Conservation (phyloP, 1,140 invertebrate species). For the Nephila pilipes region DNA sequence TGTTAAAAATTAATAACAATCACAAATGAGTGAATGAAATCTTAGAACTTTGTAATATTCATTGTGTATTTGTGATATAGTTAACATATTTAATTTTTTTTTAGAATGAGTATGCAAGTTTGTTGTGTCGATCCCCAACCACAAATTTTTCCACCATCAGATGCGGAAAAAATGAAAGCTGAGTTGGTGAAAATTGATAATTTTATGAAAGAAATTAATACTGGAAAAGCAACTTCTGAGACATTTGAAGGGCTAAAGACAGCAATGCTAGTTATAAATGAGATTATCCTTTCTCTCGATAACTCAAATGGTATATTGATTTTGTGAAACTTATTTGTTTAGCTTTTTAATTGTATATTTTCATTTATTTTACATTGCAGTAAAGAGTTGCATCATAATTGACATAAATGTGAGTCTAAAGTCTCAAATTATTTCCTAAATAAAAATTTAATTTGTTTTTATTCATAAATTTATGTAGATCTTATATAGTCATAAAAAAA, state of each 20-base stretch:
- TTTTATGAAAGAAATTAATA: slow-evolving; percentile 44
- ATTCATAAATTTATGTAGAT: too few species aligned
- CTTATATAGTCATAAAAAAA: too few species aligned
- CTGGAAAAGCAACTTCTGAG: not conserved
- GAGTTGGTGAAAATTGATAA: slow-evolving; percentile 46
- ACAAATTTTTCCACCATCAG: slow-evolving; percentile 47
- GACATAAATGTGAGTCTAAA: too few species aligned
- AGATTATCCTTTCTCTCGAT: slow-evolving; percentile 58
- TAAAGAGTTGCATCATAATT: not conserved
- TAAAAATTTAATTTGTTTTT: too few species aligned
- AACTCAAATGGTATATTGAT: slow-evolving; percentile 59
- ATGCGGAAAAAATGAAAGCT: slow-evolving; percentile 58
- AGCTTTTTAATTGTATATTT: not conserved
- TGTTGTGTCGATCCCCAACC: slow-evolving; percentile 56
- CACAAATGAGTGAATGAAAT: too few species aligned
- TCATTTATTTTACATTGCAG: not conserved
- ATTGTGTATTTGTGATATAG: not conserved
- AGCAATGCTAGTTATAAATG: slow-evolving; percentile 37
- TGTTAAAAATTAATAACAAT: too few species aligned
- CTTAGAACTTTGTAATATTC: too few species aligned
- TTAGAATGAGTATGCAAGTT: slow-evolving; percentile 59
- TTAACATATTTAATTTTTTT: not conserved
- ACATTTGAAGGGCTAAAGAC: slow-evolving; percentile 1
- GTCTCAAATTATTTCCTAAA: too few species aligned
- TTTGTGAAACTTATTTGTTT: not conserved